Conservation (phyloP, 30 jellyfish, hydroid and myxozoan genomes). For the Clytia hemisphaerica region DNA sequence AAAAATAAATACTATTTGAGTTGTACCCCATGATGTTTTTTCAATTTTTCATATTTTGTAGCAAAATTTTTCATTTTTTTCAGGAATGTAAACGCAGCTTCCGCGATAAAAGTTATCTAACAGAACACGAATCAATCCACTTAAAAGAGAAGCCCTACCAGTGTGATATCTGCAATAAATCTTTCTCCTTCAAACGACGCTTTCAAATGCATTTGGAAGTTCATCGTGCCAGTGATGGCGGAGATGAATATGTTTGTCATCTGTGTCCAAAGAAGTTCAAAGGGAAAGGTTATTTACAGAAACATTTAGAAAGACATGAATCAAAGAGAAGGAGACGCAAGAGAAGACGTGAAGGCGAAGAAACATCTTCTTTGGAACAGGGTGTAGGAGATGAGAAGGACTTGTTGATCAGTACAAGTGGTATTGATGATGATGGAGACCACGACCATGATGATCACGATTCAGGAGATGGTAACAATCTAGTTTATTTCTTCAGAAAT, state of each 20-base stretch:
- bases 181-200: conserved; percentile 37
- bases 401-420: too few relatives aligned
- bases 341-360: conserved; percentile 18
- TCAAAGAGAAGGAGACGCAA: conserved; percentile 12
- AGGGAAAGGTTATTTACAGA: conserved; percentile 23
- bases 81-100: conserved; percentile 37
- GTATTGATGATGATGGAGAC: conserved; percentile 3
- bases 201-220: conserved; percentile 42
- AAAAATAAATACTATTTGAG: too few relatives aligned
- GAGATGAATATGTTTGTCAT: conserved; percentile 40
- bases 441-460: conserved; percentile 6
- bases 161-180: conserved; percentile 72
- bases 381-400: conserved; percentile 16
- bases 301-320: conserved; percentile 36
- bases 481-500: too few relatives aligned
- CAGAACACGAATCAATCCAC: conserved; percentile 38
- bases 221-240: conserved; percentile 40
- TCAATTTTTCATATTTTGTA: too few relatives aligned
- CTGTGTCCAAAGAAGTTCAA: conserved; percentile 40
- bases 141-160: conserved; percentile 87
- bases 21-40: too few relatives aligned
- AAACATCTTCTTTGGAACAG: conserved; percentile 5
- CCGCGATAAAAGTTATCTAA: conserved; percentile 33
- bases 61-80: too few relatives aligned
- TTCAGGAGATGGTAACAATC: conserved; percentile 1